Conservation (phyloP, 2,113 vertebrate species). For the Amphilophus citrinellus region DNA sequence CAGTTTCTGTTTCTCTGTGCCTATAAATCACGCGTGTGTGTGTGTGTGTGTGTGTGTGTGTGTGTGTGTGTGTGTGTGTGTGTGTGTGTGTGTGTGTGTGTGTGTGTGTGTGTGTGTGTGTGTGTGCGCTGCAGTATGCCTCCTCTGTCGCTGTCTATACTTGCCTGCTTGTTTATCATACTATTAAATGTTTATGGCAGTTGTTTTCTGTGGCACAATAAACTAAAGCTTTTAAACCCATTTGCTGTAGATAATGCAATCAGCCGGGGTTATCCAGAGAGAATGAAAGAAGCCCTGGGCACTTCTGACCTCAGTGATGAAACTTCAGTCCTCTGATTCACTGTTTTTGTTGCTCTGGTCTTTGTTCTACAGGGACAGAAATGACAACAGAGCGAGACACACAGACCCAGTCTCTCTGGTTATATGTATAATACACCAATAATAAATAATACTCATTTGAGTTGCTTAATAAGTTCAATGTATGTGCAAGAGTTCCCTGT, state of each 20-base stretch:
- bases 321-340: conserved; percentile 46
- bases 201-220: conserved; percentile 65
- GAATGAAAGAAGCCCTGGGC: conserved; percentile 43
- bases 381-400: conserved; percentile 2
- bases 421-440: background rate
- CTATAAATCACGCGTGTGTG: too few species aligned
- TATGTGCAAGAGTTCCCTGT: background rate
- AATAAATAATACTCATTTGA: background rate
- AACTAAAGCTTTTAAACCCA: conserved; percentile 69
- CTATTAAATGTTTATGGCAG: conserved; percentile 68
- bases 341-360: conserved; percentile 40
- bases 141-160: background rate
- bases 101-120: background rate
- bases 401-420: background rate
- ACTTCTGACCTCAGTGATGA: conserved; percentile 54
- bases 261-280: conserved; percentile 41
- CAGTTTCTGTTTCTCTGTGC: background rate
- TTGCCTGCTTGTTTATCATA: conserved; percentile 56
- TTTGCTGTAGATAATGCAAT: conserved; percentile 69
- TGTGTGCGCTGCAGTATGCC: background rate
- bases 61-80: background rate
- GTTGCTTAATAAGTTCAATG: background rate
- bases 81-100: background rate
- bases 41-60: accelerated
- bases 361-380: conserved; percentile 12